Base-by-base conservation (phyloP, 2,888 invertebrate genomes). In the Matsumyia berberina region DNA sequence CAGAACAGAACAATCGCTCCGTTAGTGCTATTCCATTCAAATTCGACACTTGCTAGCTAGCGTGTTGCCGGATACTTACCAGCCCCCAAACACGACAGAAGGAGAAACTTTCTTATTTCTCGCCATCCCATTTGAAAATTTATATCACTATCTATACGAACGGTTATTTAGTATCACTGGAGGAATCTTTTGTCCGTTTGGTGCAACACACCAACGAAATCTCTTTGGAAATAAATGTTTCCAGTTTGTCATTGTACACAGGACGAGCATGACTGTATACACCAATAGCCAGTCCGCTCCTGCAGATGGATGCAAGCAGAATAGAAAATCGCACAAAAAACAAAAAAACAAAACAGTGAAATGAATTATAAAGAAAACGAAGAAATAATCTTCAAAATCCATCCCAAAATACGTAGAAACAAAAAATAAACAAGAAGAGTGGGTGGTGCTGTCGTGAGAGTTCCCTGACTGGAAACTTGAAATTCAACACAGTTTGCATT, bases 401-500 rank as follows among this genome's bases (percentile, higher is more conserved):
- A 72, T 72, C 66, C 17, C 24, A 19, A 57, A 19, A 58, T 35
- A 64, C n/a, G 37, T 33, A 29, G 8, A 19, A 11, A 9, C 19
- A 31, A 42, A 53, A 67, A 8, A 57, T 64, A 24, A 55, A 19
- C 33, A 62, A 9, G 37, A 51, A 35, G n/a, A n/a, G 60, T 42
- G 37, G 51, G 58, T 42, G 66, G 49, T 33, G 42, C n/a, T 37
- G 42, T n/a, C 12, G 37, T 24, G 49, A 44, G 67, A 60, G 37
- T 69, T 60, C 12, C 33, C 29, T 9, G 46, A 70, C 81, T 53
- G 42, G 64, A 39, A 81, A 58, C 66, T 82, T 66, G 77, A 82
- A 77, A 82, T 82, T 82, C 66, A 82, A 82, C 77, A 82, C 82
- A 82, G 82, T 82, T 82, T 82, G 82, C 82, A 82, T 82, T 77